Evolutionary conservation across 2,113 vertebrate genomes (phyloP), one percentile per base, ranked within the genome.

Genomic region (Sylvilagus bachmani): DNA sequence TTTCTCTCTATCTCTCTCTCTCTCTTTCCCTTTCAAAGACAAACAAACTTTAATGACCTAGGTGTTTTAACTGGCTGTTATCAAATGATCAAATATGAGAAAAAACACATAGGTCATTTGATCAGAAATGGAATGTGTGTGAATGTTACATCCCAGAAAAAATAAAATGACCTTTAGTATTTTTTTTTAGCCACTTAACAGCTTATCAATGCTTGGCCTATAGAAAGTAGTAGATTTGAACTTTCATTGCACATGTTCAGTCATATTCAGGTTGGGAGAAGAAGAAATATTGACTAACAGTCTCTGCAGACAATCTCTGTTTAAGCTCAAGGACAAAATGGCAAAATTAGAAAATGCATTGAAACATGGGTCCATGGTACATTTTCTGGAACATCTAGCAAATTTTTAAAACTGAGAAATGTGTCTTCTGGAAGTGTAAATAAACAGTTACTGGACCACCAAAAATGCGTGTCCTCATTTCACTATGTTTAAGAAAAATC

Each of bases 391-490:
- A 49, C 10, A 86, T 73, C 31, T 86, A 86, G 33, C 10, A 90
- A 94, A 51, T 12, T 61, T 58, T 79, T 36, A 33, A 91, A 96
- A 82, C n/a, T 80, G 33, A 89, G 33, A 71, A 67, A 33, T 89
- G 2, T 75, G 21, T 71, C 83, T 92, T 77, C 31, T 82, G 75
- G 81, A 86, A 38, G 21, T 7, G 19, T 86, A 94, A 89, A 4
- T 86, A 44, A 67, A 49, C 29, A 92, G 83, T 38, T 86, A 91
- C 24, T 31, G 9, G 13, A 17, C 14, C 55, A 83, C 36, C 17
- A 90, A 89, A 58, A 89, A 86, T 64, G 71, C 10, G 78, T 51
- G 7, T 44, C 13, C 5, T 92, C 55, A 92, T 90, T 95, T 95
- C 16, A 77, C 10, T 89, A 44, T 33, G 58, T 74, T 71, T 84